Evolutionary conservation across 2,888 invertebrate genomes (phyloP).

Genomic region (Platerodrilus igneus): DNA sequence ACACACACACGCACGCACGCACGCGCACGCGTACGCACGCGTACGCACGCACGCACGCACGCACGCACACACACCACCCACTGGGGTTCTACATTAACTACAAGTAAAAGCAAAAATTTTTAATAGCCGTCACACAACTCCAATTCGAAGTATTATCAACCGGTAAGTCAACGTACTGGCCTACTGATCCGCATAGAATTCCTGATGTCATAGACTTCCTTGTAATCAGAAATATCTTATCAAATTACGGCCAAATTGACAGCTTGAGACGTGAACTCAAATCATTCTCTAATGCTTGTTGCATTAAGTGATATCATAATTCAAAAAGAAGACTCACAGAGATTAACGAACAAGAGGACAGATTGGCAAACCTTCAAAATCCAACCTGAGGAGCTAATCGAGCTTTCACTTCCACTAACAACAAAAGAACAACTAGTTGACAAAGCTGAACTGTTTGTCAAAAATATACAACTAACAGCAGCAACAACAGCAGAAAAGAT

Average conservation of each 20-base stretch:
- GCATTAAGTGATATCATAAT: slow-evolving; percentile 7
- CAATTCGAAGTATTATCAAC: slow-evolving; percentile 10
- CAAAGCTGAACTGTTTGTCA: slow-evolving; percentile 6
- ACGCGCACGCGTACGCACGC: slow-evolving; percentile 12
- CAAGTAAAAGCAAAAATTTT: slow-evolving; percentile 14
- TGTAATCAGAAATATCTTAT: slow-evolving; percentile 9
- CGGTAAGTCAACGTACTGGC: slow-evolving; percentile 9
- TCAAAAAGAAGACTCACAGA: slow-evolving; percentile 6
- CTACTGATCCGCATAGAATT: slow-evolving; percentile 12
- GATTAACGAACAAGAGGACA: no score
- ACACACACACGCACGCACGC: no score
- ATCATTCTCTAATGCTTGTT: slow-evolving; percentile 6
- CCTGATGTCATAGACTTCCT: slow-evolving; percentile 10
- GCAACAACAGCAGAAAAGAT: slow-evolving; percentile 5
- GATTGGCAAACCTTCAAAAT: slow-evolving; percentile 12
- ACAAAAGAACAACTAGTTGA: slow-evolving; percentile 6
- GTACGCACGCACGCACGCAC: no score
- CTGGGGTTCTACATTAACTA: slow-evolving; percentile 11
- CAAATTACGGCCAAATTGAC: slow-evolving; percentile 8
- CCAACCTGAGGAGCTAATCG: slow-evolving; percentile 4
- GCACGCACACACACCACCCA: no score
- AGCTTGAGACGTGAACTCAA: slow-evolving; percentile 11
- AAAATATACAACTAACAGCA: slow-evolving; percentile 10
- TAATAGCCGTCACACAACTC: slow-evolving; percentile 5
- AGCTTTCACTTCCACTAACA: slow-evolving; percentile 7